A percentile compares a stretch with the other conserved stretches of the same genome.
Conservation (phyloP, 2,113 vertebrate species). For the Limnothrissa miodon region DNA sequence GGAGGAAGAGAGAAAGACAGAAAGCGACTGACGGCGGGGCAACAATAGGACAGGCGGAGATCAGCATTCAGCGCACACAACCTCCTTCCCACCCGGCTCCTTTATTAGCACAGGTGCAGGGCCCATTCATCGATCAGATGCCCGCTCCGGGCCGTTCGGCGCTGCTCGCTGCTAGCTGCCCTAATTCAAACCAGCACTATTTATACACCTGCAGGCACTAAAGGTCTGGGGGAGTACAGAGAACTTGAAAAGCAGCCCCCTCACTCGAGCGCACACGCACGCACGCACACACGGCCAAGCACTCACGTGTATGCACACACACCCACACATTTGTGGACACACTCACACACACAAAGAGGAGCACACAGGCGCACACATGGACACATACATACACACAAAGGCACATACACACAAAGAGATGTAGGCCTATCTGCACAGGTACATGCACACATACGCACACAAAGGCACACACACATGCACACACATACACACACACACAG, state of each 20-base stretch:
- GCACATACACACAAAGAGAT: too few species aligned
- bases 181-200: slow-evolving; percentile 81
- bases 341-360: not conserved
- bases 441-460: not conserved
- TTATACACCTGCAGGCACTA: slow-evolving; percentile 82
- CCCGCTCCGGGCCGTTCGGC: slow-evolving; percentile 69
- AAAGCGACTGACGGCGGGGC: slow-evolving; percentile 54
- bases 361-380: slow-evolving; percentile 18
- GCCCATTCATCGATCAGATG: slow-evolving; percentile 76
- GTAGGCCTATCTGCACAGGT: too few species aligned
- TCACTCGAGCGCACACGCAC: slow-evolving; percentile 28
- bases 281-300: not conserved
- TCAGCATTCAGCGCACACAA: slow-evolving; percentile 70
- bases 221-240: slow-evolving; percentile 65
- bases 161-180: slow-evolving; percentile 15
- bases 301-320: slow-evolving; percentile 24
- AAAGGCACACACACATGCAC: not conserved
- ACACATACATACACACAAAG: not conserved
- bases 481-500: not conserved
- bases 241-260: slow-evolving; percentile 52
- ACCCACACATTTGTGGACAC: slow-evolving; percentile 25
- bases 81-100: slow-evolving; percentile 65
- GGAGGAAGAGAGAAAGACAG: not conserved
- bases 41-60: slow-evolving; percentile 73
- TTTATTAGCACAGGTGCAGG: slow-evolving; percentile 86